Evolutionary conservation across 2,888 invertebrate species (phyloP).

Genomic region (Lepidonotus clava): DNA sequence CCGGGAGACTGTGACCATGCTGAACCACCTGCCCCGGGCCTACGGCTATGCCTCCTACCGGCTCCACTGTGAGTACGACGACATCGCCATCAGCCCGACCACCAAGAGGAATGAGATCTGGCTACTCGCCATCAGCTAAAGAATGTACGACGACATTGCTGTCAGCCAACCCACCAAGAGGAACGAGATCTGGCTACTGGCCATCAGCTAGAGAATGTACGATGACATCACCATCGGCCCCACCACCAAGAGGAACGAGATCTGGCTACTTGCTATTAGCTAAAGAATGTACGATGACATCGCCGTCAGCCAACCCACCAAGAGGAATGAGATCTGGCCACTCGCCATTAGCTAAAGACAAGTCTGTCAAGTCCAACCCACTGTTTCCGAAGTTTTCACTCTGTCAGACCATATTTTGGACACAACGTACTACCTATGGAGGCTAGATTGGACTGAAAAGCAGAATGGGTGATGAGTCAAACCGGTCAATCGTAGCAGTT

Average conservation of each 20-base stretch:
- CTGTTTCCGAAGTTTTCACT: too few species aligned
- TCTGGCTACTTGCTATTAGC: conserved; percentile 1
- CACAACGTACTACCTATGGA: too few species aligned
- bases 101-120: conserved; percentile 27
- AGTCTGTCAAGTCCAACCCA: too few species aligned
- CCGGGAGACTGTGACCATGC: not conserved
- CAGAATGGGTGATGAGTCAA: too few species aligned
- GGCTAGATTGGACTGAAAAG: too few species aligned
- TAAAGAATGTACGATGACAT: not conserved
- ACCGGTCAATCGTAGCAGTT: too few species aligned
- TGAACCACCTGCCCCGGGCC: not conserved
- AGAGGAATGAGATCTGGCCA: conserved; percentile 23
- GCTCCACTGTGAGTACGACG: conserved; percentile 30
- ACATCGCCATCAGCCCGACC: not conserved
- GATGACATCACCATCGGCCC: not conserved
- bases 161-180: not conserved
- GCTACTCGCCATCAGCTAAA: not conserved
- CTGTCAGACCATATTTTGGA: too few species aligned
- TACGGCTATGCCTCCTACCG: not conserved
- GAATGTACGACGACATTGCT: not conserved
- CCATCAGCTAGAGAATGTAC: not conserved
- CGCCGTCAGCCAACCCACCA: not conserved
- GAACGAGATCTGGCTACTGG: conserved; percentile 14
- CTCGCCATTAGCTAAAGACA: not conserved
- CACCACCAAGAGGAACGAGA: conserved; percentile 2